Conservation (phyloP, 2,113 vertebrate species). For the Misgurnus mizolepis region DNA sequence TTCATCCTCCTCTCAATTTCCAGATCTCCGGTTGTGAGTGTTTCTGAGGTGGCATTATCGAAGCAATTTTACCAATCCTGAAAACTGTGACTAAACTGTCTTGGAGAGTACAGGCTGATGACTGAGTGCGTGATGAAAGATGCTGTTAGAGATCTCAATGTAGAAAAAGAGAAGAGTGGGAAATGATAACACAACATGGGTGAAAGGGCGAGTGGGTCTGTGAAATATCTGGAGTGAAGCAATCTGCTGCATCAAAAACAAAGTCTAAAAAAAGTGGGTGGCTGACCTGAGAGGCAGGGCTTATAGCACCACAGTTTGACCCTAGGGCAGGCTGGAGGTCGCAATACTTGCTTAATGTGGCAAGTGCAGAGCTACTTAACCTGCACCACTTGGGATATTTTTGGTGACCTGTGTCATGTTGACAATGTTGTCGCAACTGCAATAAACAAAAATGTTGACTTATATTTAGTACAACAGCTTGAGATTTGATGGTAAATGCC, state of each 20-base stretch:
- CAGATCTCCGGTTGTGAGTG: constrained; percentile 9
- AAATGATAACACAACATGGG: constrained; percentile 8
- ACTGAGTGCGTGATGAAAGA: constrained; percentile 1
- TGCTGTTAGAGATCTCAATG: neutral
- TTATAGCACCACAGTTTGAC: neutral
- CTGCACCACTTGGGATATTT: no score
- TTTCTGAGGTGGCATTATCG: constrained; percentile 20
- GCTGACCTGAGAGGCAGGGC: neutral
- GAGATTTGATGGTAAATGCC: no score
- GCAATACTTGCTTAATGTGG: neutral
- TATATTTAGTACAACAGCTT: no score
- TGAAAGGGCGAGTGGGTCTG: constrained; percentile 3
- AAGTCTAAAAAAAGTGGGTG: constrained; percentile 12
- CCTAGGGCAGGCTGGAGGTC: neutral
- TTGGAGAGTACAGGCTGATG: constrained; percentile 11
- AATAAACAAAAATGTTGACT: no score
- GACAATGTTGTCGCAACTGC: no score
- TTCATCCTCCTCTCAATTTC: neutral
- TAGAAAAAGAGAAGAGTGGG: neutral
- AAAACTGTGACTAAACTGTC: constrained; percentile 16
- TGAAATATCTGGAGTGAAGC: constrained; percentile 2
- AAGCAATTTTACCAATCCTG: constrained; percentile 16
- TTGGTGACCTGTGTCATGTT: no score
- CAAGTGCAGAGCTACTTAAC: no score
- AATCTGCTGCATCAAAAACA: constrained; percentile 2